phyloP scores from a whole-genome alignment of 2,797 vertebrate genomes.

The Onychomys leucogaster region DNA sequence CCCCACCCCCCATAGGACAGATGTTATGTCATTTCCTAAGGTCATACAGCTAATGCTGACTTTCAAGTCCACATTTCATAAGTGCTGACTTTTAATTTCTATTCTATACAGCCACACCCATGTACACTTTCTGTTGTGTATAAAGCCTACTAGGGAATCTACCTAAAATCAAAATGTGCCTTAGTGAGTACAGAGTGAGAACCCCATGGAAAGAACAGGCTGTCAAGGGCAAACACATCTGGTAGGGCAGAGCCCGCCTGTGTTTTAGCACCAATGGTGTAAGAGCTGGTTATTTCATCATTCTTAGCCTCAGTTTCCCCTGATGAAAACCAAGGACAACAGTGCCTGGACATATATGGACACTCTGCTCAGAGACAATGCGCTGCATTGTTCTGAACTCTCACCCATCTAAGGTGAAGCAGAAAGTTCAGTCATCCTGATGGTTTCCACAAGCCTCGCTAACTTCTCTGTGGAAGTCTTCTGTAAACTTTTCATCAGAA shows the following conservation, averaged over 20 bases:
- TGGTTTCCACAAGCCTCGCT: not conserved
- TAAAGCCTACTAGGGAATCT: not conserved
- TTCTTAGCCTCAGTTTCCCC: conserved; percentile 29
- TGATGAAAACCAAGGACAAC: not conserved
- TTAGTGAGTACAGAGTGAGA: not conserved
- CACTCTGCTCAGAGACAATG: not conserved
- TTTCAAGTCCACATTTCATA: conserved; percentile 27
- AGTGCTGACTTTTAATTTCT: not conserved
- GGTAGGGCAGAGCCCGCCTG: not conserved
- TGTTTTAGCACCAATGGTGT: not conserved
- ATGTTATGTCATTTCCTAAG: not conserved
- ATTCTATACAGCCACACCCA: not conserved
- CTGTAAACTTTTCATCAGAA: not conserved
- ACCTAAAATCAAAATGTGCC: not conserved
- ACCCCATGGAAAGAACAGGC: not conserved
- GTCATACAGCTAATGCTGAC: not conserved
- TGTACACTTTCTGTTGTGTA: conserved; percentile 1
- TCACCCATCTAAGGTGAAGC: not conserved
- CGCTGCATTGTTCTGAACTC: not conserved
- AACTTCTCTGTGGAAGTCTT: not conserved
- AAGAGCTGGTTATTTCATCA: not conserved
- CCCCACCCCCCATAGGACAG: not conserved
- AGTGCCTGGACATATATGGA: not conserved
- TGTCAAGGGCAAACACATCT: too few relatives aligned
- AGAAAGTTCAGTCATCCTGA: not conserved